A percentile compares a stretch with the other conserved stretches of the same genome.
Evolutionary conservation across 2,797 vertebrate genomes (phyloP).

Genomic region (Danionella dracula): DNA sequence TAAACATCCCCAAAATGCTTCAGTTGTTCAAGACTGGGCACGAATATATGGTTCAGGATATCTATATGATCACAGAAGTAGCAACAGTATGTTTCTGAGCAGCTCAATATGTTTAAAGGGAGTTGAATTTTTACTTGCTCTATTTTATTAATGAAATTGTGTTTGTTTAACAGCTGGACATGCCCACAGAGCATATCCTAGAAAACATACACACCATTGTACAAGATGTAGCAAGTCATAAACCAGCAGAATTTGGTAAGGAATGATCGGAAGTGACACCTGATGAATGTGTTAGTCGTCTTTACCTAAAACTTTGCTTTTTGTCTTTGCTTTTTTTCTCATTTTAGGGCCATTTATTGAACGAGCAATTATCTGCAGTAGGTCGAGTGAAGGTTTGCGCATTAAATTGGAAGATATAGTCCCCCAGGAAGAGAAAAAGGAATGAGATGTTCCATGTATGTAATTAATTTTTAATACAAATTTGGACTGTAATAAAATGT

Average conservation of each 20-base stretch:
- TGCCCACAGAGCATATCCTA: conserved; percentile 78
- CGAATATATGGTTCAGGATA: conserved; percentile 75
- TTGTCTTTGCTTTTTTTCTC: neutral
- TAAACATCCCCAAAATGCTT: conserved; percentile 80
- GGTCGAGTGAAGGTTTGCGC: conserved; percentile 81
- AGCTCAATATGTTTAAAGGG: neutral
- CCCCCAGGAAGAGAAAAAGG: conserved; percentile 50
- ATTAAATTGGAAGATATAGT: conserved; percentile 70
- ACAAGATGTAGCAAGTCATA: conserved; percentile 75
- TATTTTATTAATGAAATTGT: neutral
- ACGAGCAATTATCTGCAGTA: conserved; percentile 69
- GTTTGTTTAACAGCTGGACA: conserved; percentile 74
- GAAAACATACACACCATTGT: conserved; percentile 76
- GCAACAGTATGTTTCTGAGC: conserved; percentile 69
- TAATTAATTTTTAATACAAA: conserved; percentile 15
- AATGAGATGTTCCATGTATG: conserved; percentile 30
- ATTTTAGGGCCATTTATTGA: conserved; percentile 55
- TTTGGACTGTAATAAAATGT: conserved; percentile 33
- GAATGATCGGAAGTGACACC: no score
- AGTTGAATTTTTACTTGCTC: neutral
- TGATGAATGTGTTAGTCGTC: neutral
- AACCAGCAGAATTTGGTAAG: conserved; percentile 72
- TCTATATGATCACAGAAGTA: conserved; percentile 72
- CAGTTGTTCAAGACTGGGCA: conserved; percentile 74
- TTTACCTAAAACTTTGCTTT: neutral